Conservation (phyloP, 1,140 invertebrate genomes). For the Ceratosolen fusciceps region DNA sequence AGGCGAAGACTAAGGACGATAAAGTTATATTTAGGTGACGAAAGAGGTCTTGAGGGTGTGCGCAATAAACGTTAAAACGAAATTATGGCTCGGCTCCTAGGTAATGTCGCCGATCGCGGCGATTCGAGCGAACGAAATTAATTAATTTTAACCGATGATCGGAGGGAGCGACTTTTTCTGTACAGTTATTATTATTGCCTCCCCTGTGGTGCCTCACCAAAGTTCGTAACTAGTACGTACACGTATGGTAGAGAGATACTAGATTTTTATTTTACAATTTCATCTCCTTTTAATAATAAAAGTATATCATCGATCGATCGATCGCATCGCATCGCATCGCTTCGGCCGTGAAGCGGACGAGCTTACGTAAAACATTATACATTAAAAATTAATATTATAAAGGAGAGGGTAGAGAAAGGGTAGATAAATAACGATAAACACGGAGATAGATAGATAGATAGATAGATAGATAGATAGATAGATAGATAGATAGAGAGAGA, state of each 20-base stretch:
- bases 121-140: not conserved
- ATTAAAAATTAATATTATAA: conserved; percentile 43
- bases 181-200: conserved; percentile 47
- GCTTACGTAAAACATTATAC: conserved; percentile 45
- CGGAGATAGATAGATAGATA: conserved; percentile 2
- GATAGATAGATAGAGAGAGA: conserved; percentile 23
- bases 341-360: conserved; percentile 36
- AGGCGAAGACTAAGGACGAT: conserved; percentile 45
- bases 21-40: conserved; percentile 25
- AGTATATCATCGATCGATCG: conserved; percentile 43
- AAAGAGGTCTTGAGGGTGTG: not conserved
- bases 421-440: not conserved
- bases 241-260: conserved; percentile 45
- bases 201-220: conserved; percentile 50
- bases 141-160: conserved; percentile 27
- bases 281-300: conserved; percentile 38
- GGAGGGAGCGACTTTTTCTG: conserved; percentile 47
- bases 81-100: conserved; percentile 19
- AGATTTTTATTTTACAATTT: conserved; percentile 42
- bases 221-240: conserved; percentile 44
- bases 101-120: conserved; percentile 27
- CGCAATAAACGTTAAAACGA: conserved; percentile 1
- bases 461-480: not conserved
- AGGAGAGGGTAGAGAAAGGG: conserved; percentile 31
- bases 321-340: too few species aligned